Evolutionary conservation across 2,113 vertebrate species (phyloP), one percentile per base, ranked within the genome.

Genomic region (Parus major): DNA sequence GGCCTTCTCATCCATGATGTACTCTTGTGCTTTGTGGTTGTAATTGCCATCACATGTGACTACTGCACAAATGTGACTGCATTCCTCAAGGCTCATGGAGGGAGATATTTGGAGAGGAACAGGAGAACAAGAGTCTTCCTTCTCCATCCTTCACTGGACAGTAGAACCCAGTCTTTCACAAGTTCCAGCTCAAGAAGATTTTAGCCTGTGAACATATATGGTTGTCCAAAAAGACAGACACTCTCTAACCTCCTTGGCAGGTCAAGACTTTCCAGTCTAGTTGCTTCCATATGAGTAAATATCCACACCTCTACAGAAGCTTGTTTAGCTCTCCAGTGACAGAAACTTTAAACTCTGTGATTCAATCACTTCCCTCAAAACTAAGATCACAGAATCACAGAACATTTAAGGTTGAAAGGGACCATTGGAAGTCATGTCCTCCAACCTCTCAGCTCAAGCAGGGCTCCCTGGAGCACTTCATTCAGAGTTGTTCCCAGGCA

Each of bases 61-160:
- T 10, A 6, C 2, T 33, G 47, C 14, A 14, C 27, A 73, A 23
- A 60, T 4, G 59, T 1, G 17, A 41, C n/a, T 15, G 2, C 12
- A 53, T 53, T 35, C 35, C 31, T 59, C 11, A 21, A 27, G 42
- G 35, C 11, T 83, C 33, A n/a, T 0, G 0, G 42, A 57, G 6
- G 18, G 44, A 65, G 42, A 27, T 10, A 2, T 46, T 24, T 31
- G 39, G 14, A 68, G 52, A 68, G 15, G 53, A 82, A 75, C 8
- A 14, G 50, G 23, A 82, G 17, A 22, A 21, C 15, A 41, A 52
- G 36, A 39, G 9, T 65, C 8, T 7, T 79, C 24, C 29, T 52
- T 44, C n/a, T 71, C 17, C 31, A 24, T 47, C 44, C n/a, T 53
- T 49, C 49, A 4, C 7, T 10, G 31, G 1, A 56, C 11, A 21